Conservation (phyloP, 2,797 vertebrate genomes). For the Pempheris klunzingeri region DNA sequence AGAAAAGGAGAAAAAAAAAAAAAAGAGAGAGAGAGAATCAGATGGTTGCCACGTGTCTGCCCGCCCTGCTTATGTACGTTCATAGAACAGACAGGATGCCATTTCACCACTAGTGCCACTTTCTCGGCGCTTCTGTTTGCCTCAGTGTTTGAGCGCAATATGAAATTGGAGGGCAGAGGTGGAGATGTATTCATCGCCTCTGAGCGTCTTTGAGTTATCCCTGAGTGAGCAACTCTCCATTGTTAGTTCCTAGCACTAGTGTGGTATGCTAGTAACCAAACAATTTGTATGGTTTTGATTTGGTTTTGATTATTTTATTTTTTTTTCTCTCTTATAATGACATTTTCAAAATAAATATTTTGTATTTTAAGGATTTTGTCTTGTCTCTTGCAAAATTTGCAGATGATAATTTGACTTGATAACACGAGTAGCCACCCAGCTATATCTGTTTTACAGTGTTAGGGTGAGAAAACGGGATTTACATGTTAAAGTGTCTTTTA, state of each 20-base stretch:
- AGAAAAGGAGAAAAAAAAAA: conserved; percentile 35
- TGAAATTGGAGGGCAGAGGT: conserved; percentile 61
- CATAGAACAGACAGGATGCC: conserved; percentile 67
- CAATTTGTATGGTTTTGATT: conserved; percentile 83
- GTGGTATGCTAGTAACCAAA: conserved; percentile 83
- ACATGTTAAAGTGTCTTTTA: conserved; percentile 24
- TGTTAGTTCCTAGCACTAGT: conserved; percentile 83
- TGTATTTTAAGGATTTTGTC: conserved; percentile 85
- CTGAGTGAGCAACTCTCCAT: conserved; percentile 73
- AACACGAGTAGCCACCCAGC: conserved; percentile 2
- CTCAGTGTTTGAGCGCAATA: conserved; percentile 72
- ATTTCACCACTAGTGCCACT: conserved; percentile 80
- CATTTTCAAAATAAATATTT: conserved; percentile 88
- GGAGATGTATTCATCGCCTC: conserved; percentile 56
- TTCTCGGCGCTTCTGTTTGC: conserved; percentile 73
- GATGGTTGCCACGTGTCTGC: conserved; percentile 70
- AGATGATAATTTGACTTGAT: conserved; percentile 23
- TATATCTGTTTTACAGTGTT: conserved; percentile 11
- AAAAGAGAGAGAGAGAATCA: conserved; percentile 34
- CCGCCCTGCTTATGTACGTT: conserved; percentile 60
- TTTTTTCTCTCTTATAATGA: conserved; percentile 79
- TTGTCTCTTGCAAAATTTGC: conserved; percentile 68
- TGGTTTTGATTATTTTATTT: conserved; percentile 64
- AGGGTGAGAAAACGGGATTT: conserved; percentile 12
- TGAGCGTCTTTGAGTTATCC: conserved; percentile 65